Evolutionary conservation across 1,140 invertebrate genomes (phyloP), one percentile per base, ranked within the genome.

Genomic region (Drosophila arizonae): DNA sequence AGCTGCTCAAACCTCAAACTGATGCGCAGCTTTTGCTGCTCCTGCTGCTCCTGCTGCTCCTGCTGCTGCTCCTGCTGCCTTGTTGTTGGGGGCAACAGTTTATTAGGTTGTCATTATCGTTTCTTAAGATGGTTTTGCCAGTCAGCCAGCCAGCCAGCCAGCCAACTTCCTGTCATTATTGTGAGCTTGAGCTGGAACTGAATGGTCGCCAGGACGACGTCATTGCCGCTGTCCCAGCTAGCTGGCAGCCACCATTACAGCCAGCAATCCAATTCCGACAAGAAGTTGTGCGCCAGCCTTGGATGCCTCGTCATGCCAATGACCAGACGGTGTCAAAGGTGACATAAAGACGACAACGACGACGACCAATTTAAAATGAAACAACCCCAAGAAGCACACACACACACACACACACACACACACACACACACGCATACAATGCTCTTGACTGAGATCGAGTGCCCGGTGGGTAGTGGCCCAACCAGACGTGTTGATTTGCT

Each of bases 41-140:
- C 2, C 17, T 21, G 17, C 21, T 17, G 2, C 21, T 24, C 1
- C 21, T 24, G 2, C 21, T 24, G 21, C 21, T 24, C 21, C 21
- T 24, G 13, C 26, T 43, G 62, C 67, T 48, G 55, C 50, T 39
- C 50, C 46, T 65, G 43, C 28, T 58, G 33, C 43, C 39, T 11
- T 56, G 46, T 51, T 65, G 82, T 84, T 79, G 79, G 51, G 66
- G 84, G 73, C 84, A 87, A 87, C 84, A 75, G 69, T 87, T 88
- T 87, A 87, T 87, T 87, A 88, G 84, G 82, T 87, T 86, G 76
- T 86, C 82, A 74, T 84, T 85, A 85, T 69, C 72, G 46, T 76
- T 86, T 79, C 82, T 88, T 82, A 87, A 87, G 82, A 87, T 88
- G 81, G 79, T 65, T 71, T 51, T 61, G 56, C 45, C 36, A 21